Base-by-base conservation (phyloP, 1,140 invertebrate species). In the Drosophila albomicans region DNA sequence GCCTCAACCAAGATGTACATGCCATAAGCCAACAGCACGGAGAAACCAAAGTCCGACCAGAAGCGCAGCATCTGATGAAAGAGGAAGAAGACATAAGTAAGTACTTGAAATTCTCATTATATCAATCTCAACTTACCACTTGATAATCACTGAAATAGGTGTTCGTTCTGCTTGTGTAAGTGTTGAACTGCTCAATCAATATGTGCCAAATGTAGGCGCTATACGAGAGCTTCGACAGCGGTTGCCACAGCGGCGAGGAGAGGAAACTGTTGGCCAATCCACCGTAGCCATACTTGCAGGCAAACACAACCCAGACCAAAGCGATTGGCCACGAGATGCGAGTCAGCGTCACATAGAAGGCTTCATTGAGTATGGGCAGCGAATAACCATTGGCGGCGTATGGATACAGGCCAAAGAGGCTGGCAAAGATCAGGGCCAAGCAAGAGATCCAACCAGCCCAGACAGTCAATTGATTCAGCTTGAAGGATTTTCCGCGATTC, bases 301-400 rank as follows among this genome's bases (percentile, higher is more conserved):
- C 95, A 51, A 96, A 95, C 8, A 96, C 94, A 5, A 97, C 92
- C 95, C 96, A 96, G 1, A 93, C 93, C 5, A 97, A 61, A 0
- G 92, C 93, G 0, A 95, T 1, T 0, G 94, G 93, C 94, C 96
- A 97, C 0, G 93, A 88, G 1, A 94, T 93, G 15, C 96, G 93
- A 28, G 94, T 93, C 1, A 96, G 92, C 1, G 94, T 93, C 2
- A 94, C 94, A 70, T 96, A 96, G 35, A 95, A 93, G 1, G 95
- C 94, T 1, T 94, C 93, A 57, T 94, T 93, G 1, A 92, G 56
- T 10, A 79, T 58, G 6, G 91, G 82, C 8, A 45, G 62, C 0
- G 0, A 35, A 11, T 3, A 51, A 49, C 72, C 82, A 81, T 15
- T 82, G 74, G 15, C 52, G 13, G 1, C 75, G 10, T 87, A 86